phyloP scores from a whole-genome alignment of 2,113 vertebrate genomes.

The Daubentonia madagascariensis region DNA sequence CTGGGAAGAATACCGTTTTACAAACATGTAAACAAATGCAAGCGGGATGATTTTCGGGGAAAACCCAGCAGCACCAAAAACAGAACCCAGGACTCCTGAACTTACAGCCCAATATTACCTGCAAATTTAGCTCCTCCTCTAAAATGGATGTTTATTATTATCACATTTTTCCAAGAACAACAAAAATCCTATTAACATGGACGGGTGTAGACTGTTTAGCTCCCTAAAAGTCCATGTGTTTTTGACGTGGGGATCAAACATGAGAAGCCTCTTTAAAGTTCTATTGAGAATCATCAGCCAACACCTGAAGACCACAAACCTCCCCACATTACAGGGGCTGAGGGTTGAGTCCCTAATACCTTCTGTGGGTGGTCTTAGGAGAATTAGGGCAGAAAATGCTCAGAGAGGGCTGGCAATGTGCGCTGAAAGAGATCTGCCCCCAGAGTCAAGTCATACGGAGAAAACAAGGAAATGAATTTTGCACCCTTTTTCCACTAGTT shows the following conservation, averaged over 20 bases:
- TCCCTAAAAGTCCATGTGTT: not conserved
- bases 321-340: not conserved
- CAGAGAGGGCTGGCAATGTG: not conserved
- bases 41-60: not conserved
- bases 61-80: not conserved
- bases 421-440: not conserved
- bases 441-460: not conserved
- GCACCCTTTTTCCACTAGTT: not conserved
- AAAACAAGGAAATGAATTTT: not conserved
- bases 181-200: not conserved
- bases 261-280: not conserved
- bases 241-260: not conserved
- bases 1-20: not conserved
- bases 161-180: constrained; percentile 16
- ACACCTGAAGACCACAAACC: not conserved
- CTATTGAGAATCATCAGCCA: not conserved
- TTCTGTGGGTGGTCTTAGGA: not conserved
- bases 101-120: not conserved
- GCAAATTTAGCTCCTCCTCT: not conserved
- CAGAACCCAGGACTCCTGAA: not conserved
- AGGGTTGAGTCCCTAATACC: not conserved
- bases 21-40: not conserved
- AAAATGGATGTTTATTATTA: not conserved
- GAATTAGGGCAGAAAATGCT: not conserved
- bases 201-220: not conserved